Conservation (phyloP, 2,113 vertebrate species). For the Anguilla rostrata region DNA sequence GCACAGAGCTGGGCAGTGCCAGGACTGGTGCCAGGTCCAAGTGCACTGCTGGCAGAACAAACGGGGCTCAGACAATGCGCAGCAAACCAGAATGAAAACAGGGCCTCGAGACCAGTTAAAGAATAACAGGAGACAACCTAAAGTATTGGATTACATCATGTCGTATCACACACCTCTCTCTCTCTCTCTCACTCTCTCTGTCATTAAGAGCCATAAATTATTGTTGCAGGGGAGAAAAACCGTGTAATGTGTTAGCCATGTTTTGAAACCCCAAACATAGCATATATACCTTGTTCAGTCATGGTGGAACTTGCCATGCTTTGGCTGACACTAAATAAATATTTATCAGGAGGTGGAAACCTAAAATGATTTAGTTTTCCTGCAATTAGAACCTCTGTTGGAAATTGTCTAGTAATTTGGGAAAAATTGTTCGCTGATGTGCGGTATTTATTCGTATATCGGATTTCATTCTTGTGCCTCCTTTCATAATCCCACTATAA, state of each 20-base stretch:
- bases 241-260: background rate
- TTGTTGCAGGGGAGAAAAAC: background rate
- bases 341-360: constrained; percentile 41
- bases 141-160: background rate
- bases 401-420: constrained; percentile 41
- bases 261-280: background rate
- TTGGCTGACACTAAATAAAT: constrained; percentile 50
- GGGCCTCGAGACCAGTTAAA: too few relatives aligned
- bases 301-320: constrained; percentile 28
- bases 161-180: background rate
- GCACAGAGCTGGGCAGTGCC: constrained; percentile 67
- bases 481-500: constrained; percentile 35
- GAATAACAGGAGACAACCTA: background rate
- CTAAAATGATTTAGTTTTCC: constrained; percentile 48
- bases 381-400: constrained; percentile 31
- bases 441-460: constrained; percentile 3
- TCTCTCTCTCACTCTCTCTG: background rate
- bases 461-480: constrained; percentile 18
- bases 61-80: constrained; percentile 55
- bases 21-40: constrained; percentile 70
- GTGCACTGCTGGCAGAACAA: constrained; percentile 71
- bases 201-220: background rate
- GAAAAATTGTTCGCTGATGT: constrained; percentile 32
- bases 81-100: constrained; percentile 39
- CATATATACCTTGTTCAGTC: constrained; percentile 29